Base-by-base conservation (phyloP, 2,888 invertebrate species). In the Notocelia uddmanniana region DNA sequence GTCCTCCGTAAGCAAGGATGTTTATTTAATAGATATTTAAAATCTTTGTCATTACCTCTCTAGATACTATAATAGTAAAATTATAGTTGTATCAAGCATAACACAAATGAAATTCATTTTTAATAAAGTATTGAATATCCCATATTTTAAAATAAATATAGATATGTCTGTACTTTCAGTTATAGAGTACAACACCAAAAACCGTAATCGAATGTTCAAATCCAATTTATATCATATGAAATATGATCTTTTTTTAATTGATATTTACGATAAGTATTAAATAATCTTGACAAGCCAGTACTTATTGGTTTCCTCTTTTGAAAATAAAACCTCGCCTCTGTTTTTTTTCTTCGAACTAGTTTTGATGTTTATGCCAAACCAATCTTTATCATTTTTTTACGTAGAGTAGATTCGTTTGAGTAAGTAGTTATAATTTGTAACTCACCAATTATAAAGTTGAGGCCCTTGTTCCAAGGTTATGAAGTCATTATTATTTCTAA, bases 1-100 rank as follows among this genome's bases (percentile, higher is more conserved):
- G 83, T 89, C 87, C 88, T 87, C 86, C 81, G 82, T 83, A 80
- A 84, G 83, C 85, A 88, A 87, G 85, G 85, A 86, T 85, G 82
- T 86, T 85, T 86, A 87, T 90, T 89, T 86, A 80, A 85, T 86
- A 86, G 85, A 85, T 89, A 86, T 88, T 85, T 81, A 85, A 84
- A 77, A 84, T 79, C 77, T 82, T 82, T 82, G 81, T 83, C 83
- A 89, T 86, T 91, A 91, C 91, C 87, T 90, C 88, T 89, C 81
- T 89, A 89, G 88, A 87, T 83, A 85, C 82, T 85, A 88, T 89
- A 89, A 89, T 91, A 91, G 90, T 77, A 83, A 90, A 71, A 90
- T 89, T 91, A 89, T 90, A 88, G 86, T 83, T 80, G 82, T 81
- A 83, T 80, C 80, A 74, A n/a, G 78, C 83, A 83, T 82, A 85